phyloP scores from a whole-genome alignment of 2,888 invertebrate genomes.

The Drepanosiphum platanoidis region DNA sequence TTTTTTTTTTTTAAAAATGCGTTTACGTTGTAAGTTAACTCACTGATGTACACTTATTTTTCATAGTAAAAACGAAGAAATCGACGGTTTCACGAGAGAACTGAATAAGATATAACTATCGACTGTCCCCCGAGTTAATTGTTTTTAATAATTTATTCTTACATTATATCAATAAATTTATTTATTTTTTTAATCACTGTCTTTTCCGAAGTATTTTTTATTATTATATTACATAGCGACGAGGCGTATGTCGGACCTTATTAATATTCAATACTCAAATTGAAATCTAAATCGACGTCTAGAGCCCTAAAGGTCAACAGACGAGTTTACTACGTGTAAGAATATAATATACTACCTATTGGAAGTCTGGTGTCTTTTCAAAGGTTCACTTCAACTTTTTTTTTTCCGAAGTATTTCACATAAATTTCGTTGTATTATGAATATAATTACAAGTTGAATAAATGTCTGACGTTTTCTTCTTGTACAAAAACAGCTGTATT shows the following conservation, averaged over 20 bases:
- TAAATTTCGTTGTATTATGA: too few species aligned
- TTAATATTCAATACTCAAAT: not conserved
- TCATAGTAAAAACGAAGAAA: not conserved
- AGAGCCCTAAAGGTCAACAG: not conserved
- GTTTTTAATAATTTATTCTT: not conserved
- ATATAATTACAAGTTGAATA: too few species aligned
- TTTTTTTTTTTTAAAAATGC: not conserved
- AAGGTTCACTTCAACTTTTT: too few species aligned
- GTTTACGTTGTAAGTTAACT: not conserved
- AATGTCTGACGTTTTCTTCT: too few species aligned
- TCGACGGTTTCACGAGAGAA: not conserved
- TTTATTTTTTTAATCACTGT: not conserved
- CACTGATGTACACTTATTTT: not conserved
- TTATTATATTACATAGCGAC: not conserved
- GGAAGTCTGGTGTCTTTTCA: not conserved
- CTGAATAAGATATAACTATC: not conserved
- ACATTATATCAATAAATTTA: too few species aligned
- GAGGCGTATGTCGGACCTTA: not conserved
- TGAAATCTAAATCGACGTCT: too few species aligned
- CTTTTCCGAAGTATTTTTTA: not conserved
- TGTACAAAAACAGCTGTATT: too few species aligned
- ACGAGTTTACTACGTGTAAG: too few species aligned
- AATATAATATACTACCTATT: not conserved
- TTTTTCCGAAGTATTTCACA: too few species aligned
- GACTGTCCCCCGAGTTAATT: too few species aligned